phyloP scores from a whole-genome alignment of 1,140 invertebrate genomes.

The Vanessa atalanta region DNA sequence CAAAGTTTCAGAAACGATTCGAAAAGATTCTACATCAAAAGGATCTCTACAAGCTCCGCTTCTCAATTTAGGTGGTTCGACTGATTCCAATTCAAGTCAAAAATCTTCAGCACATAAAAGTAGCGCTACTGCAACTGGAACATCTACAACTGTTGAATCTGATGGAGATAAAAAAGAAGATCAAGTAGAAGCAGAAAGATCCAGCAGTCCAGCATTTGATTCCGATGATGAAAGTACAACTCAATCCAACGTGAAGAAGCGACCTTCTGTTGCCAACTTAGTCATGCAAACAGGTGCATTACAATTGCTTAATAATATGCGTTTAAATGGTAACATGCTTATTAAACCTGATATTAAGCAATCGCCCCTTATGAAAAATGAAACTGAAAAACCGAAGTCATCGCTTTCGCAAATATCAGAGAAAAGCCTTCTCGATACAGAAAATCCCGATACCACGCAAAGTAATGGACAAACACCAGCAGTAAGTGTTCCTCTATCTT shows the following conservation, averaged over 20 bases:
- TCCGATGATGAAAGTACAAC: slow-evolving; percentile 93
- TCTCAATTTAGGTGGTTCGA: slow-evolving; percentile 71
- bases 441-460: slow-evolving; percentile 75
- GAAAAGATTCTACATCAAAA: slow-evolving; percentile 71
- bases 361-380: slow-evolving; percentile 59
- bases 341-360: slow-evolving; percentile 72
- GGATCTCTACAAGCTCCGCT: slow-evolving; percentile 73
- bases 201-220: slow-evolving; percentile 96
- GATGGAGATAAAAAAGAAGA: slow-evolving; percentile 80
- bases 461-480: slow-evolving; percentile 56
- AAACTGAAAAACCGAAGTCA: slow-evolving; percentile 75
- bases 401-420: slow-evolving; percentile 86
- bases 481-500: slow-evolving; percentile 58
- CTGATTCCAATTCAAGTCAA: slow-evolving; percentile 83
- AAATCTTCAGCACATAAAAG: slow-evolving; percentile 83
- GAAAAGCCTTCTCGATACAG: slow-evolving; percentile 83
- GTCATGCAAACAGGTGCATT: slow-evolving; percentile 83
- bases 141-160: slow-evolving; percentile 80
- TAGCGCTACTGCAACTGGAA: slow-evolving; percentile 81
- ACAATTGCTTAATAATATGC: slow-evolving; percentile 82
- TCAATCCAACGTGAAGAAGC: slow-evolving; percentile 79
- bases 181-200: slow-evolving; percentile 91
- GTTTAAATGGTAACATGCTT: slow-evolving; percentile 82
- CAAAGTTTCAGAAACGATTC: slow-evolving; percentile 70
- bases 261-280: slow-evolving; percentile 83